Percentiles rank a stretch among this genome's conserved stretches.
These are phyloP conservation scores for Subanguina moxae DNA, from an alignment of 1,140 invertebrate genomes.

Conservation along the genomic window DNA sequence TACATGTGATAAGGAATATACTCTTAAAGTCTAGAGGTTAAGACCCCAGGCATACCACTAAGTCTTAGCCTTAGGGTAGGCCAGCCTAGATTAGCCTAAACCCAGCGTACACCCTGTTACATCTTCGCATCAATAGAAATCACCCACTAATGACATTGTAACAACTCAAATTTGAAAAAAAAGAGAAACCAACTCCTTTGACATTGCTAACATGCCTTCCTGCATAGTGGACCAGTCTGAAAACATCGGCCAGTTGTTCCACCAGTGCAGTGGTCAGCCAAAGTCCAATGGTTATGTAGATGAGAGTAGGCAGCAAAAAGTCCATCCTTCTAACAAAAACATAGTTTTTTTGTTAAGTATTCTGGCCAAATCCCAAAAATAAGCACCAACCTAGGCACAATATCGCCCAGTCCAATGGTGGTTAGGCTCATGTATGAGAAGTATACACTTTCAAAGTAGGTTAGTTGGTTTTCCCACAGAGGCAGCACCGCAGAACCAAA, in stretches of 20 bases:
- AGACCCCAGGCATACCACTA: no score
- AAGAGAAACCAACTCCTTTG: conserved; percentile 42
- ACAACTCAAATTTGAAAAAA: no score
- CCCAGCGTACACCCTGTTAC: no score
- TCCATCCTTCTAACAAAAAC: conserved; percentile 46
- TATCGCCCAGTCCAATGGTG: conserved; percentile 55
- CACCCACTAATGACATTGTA: no score
- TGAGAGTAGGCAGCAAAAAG: conserved; percentile 48
- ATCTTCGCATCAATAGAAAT: no score
- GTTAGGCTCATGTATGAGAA: conserved; percentile 55
- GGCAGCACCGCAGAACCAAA: conserved; percentile 51
- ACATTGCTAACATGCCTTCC: conserved; percentile 54
- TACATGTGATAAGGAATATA: no score
- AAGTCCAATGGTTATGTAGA: conserved; percentile 56
- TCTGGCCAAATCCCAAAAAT: background rate
- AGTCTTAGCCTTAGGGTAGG: no score
- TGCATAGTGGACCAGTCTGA: conserved; percentile 53
- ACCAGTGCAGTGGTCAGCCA: conserved; percentile 55
- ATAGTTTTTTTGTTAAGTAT: conserved; percentile 2
- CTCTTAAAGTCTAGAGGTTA: no score
- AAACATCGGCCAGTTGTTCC: conserved; percentile 54
- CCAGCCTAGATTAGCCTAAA: no score
- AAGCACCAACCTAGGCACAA: conserved; percentile 36
- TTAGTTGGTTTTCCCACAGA: conserved; percentile 50
- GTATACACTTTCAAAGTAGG: conserved; percentile 57